Evolutionary conservation across 2,888 invertebrate species (phyloP).

Genomic region (Eupithecia exiguata): DNA sequence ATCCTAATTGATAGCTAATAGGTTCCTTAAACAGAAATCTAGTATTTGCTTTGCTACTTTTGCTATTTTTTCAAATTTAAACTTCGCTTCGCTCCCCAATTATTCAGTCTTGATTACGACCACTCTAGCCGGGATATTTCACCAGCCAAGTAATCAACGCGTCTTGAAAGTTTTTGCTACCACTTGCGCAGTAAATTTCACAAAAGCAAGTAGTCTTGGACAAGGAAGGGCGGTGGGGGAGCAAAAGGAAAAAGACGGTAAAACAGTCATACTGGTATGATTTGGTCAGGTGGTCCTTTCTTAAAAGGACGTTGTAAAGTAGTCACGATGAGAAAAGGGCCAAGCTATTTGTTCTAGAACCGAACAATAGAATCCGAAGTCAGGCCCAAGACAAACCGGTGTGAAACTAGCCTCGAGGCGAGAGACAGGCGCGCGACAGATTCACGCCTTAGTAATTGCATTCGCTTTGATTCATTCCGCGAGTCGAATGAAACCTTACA

Average conservation of each 20-base stretch:
- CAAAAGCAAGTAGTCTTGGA: slow-evolving; percentile 52
- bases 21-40: background rate
- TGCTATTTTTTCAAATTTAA: background rate
- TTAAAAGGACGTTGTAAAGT: background rate
- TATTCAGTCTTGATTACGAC: slow-evolving; percentile 8
- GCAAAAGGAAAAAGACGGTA: slow-evolving; percentile 7
- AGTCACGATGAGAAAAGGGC: too few species aligned
- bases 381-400: too few species aligned
- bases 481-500: too few species aligned
- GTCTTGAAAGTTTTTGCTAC: slow-evolving; percentile 45
- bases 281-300: background rate
- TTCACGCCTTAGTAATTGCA: too few species aligned
- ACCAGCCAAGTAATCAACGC: slow-evolving; percentile 51
- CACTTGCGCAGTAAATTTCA: slow-evolving; percentile 51
- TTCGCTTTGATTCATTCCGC: too few species aligned
- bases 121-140: slow-evolving; percentile 20
- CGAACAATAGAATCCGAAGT: too few species aligned
- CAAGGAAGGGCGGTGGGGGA: background rate
- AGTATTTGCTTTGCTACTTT: background rate
- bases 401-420: too few species aligned
- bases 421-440: too few species aligned
- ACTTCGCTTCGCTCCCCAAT: background rate
- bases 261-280: background rate
- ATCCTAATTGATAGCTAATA: background rate
- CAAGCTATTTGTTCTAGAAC: too few species aligned